Evolutionary conservation across 1,140 invertebrate genomes (phyloP), one percentile per base, ranked within the genome.

Genomic region (Lasioglossum baleicum): DNA sequence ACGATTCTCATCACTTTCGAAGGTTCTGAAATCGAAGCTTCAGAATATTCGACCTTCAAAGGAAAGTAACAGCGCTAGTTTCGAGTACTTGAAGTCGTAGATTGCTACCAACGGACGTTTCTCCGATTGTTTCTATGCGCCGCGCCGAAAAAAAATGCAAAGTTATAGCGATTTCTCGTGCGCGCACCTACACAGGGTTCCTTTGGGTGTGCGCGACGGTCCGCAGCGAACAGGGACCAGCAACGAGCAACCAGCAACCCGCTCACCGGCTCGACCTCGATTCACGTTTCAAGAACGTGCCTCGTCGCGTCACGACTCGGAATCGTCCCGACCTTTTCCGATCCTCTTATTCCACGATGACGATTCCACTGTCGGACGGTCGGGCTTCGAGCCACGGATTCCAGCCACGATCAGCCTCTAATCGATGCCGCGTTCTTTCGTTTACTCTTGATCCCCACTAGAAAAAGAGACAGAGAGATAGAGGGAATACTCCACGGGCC

Each of bases 251-350:
- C 35, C 58, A 76, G 78, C 67, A 68, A 44, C 44, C 83, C 75
- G 82, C 65, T 75, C 69, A 81, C 73, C 78, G 53, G 82, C 58
- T 80, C 78, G 84, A 79, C 84, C 84, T 85, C 84, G 81, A 80
- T 85, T 83, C 66, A 67, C 71, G 71, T 83, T 83, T 85, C 84
- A 85, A 85, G 81, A 85, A 73, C 81, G 70, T 82, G 66, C 76
- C 74, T 70, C 65, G 17, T 44, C 60, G 60, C 80, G 67, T 81
- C 80, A 81, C 80, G 80, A 81, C 74, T 69, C 65, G 64, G 70
- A 79, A 74, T 69, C 79, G 35, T 68, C 53, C 22, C 73, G 73
- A 81, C 74, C 79, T 81, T 81, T 35, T 81, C 64, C 73, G 73
- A 76, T 81, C 56, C 74, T 70, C n/a, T 70, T 75, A 26, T 64